Base-by-base conservation (phyloP, 35 echinoderm and acorn worm genomes). In the Heliocidaris erythrogramma region DNA sequence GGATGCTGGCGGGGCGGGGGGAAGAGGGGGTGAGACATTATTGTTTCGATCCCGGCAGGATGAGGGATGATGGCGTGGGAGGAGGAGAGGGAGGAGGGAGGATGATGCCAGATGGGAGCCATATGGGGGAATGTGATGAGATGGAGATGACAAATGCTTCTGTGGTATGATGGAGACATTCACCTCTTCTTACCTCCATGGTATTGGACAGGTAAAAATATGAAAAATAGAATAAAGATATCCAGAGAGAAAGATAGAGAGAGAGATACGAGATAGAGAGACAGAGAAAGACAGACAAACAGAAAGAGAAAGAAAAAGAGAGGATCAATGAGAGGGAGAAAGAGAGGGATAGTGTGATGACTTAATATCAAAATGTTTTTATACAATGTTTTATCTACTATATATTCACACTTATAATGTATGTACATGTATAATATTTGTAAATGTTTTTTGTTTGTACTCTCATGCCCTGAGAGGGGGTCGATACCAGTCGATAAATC, bases 41-140 rank as follows among this genome's bases (percentile, higher is more conserved):
- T 78, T 78, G 65, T 78, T 78, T 78, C 65, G 65, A 78, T 78
- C 65, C 65, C 18, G 27, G 65, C 65, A 78, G 65, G 65, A 78
- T 78, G 65, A 78, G 65, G 65, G 65, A 27, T n/a, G 65, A 18
- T 18, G 59, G 59, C 12, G 18, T 14, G 59, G 18, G 59, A 60
- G 59, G 65, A 18, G 65, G 65, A 24, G 27, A 21, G 24, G 65
- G 27, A 78, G 52, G 65, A 24, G 27, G 65, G 65, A 78, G 65
- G 65, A 78, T 18, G 65, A 27, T n/a, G 21, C 65, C 65, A 78
- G 65, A 7, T 78, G 65, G 65, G 65, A 7, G 65, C 21, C 65
- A 78, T 21, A 78, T 78, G 65, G 65, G n/a, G 27, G 14, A n/a
- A 27, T 17, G 65, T 18, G 65, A 78, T 78, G 65, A 69, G 65